Percentiles rank a stretch among this genome's conserved stretches.
Conservation (phyloP, 2,797 vertebrate species). For the Manis javanica region DNA sequence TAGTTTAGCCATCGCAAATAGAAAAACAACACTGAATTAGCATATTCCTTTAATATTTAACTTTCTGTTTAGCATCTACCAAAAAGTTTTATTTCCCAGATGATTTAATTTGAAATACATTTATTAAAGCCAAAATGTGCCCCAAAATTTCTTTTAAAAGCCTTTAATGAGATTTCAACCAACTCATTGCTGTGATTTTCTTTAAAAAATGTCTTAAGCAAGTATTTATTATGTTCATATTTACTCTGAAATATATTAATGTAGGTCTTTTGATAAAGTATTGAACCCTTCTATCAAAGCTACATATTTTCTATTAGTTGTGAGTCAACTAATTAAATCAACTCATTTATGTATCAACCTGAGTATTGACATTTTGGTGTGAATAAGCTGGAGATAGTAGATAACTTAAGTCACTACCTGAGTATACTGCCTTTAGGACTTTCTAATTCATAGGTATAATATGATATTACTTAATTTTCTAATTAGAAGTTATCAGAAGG, state of each 20-base stretch:
- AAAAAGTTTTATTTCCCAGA: constrained; percentile 26
- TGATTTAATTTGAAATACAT: constrained; percentile 18
- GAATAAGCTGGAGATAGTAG: neutral
- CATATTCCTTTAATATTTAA: neutral
- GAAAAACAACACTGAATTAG: neutral
- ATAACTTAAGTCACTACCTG: neutral
- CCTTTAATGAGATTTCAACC: neutral
- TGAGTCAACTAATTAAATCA: neutral
- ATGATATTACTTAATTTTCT: neutral
- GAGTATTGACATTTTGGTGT: neutral
- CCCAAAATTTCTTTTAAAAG: neutral
- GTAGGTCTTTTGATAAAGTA: neutral
- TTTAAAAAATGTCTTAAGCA: neutral
- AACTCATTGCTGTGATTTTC: neutral
- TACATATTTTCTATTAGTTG: neutral
- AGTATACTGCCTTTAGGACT: neutral
- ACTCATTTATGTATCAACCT: neutral
- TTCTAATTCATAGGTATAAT: neutral
- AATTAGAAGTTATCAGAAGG: neutral
- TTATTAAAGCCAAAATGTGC: neutral
- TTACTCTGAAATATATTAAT: neutral
- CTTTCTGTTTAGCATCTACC: neutral
- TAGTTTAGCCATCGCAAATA: neutral
- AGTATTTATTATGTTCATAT: neutral
- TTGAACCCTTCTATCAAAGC: neutral